Percentiles rank a stretch among this genome's conserved stretches.
phyloP scores from a whole-genome alignment of 2,113 vertebrate species.

The Psittacus erithacus region DNA sequence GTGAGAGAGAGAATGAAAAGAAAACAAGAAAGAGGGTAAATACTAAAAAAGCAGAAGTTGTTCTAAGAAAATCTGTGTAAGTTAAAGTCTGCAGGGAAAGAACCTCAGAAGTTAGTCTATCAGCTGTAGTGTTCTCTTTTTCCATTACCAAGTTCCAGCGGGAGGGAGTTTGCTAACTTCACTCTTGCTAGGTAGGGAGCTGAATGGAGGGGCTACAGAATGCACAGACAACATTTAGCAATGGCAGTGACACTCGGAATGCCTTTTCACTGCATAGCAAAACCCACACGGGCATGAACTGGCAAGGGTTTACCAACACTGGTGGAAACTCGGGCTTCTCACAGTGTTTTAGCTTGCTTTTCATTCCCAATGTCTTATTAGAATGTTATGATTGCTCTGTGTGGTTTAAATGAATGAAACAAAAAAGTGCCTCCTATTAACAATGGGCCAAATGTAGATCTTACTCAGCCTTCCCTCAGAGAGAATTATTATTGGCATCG shows the following conservation, averaged over 20 bases:
- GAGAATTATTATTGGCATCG: conserved; percentile 51
- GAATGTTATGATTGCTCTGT: background rate
- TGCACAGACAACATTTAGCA: background rate
- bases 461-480: conserved; percentile 45
- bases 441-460: conserved; percentile 36
- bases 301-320: background rate
- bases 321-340: background rate
- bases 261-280: background rate
- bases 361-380: background rate
- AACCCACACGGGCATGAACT: background rate
- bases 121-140: background rate
- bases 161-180: background rate
- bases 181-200: background rate
- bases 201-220: background rate
- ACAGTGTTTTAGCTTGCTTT: background rate
- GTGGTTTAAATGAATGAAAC: conserved; percentile 41
- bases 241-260: background rate
- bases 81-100: conserved; percentile 40
- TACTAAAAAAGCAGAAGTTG: background rate
- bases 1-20: background rate
- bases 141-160: background rate
- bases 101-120: conserved; percentile 1
- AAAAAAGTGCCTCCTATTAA: conserved; percentile 27
- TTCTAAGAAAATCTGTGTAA: conserved; percentile 50
- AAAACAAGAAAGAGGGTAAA: background rate